Base-by-base conservation (phyloP, 2,888 invertebrate species). In the Gymnocheta viridis region DNA sequence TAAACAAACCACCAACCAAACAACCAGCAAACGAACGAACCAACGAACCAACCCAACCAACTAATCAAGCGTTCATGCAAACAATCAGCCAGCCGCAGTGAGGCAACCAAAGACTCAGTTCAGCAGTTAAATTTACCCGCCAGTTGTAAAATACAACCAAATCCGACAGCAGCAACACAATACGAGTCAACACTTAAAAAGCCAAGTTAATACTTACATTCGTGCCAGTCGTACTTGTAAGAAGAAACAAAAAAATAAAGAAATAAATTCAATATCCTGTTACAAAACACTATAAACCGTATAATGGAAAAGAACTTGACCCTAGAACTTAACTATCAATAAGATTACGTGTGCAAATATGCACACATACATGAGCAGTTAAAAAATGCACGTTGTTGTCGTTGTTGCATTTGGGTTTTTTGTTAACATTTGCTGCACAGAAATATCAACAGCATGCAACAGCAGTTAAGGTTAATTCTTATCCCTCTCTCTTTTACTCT, bases 281-380 rank as follows among this genome's bases (percentile, higher is more conserved):
- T 81, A 81, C 69, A 81, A 81, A 74, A 81, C 67, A 58, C 32
- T 74, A 67, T 49, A 81, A 49, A 47, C 56, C 58, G 58, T 58
- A 62, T 10, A 78, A 44, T 41, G 27, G 64, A 69, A 62, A 54
- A 80, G 76, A 83, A 83, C 80, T 83, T 83, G 80, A 83, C 83
- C 80, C 83, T 72, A 80, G 72, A 76, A 83, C 69, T 58, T n/a
- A 22, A 66, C 69, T 72, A 83, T 60, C 66, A 64, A 64, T 58
- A 56, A 19, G 66, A 72, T 44, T 69, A 60, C 49, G 72, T 54
- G 60, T 54, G 64, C n/a, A 27, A 5, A 27, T 24, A 38, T 44
- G 17, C 44, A 44, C 5, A 44, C 17, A 17, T 7, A n/a, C 17
- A 38, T 12, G 9, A 6, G 2, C 9, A 38, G n/a, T 9, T 27